Conservation (phyloP, 2,797 vertebrate species). For the Clarias fuscus region DNA sequence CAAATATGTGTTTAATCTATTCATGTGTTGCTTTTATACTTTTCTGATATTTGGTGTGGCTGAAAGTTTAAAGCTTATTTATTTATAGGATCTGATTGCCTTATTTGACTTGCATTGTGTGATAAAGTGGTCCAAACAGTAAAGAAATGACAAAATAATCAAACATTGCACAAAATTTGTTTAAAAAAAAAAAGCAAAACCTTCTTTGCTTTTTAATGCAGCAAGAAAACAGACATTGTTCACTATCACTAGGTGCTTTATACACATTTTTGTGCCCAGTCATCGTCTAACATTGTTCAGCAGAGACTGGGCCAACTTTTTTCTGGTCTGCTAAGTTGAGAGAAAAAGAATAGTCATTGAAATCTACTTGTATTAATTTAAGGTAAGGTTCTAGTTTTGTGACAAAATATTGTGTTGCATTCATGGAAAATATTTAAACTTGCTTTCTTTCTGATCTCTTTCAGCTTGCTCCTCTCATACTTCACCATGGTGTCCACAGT, state of each 20-base stretch:
- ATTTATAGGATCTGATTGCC: not conserved
- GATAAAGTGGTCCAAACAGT: not conserved
- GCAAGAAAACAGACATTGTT: not conserved
- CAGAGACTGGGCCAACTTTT: not conserved
- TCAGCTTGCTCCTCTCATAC: slow-evolving; percentile 62
- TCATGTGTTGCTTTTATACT: not conserved
- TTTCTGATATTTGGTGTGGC: not conserved
- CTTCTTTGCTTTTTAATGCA: not conserved
- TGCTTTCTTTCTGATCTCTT: slow-evolving; percentile 44
- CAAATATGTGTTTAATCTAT: not conserved
- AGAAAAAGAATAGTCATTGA: not conserved
- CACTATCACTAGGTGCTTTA: not conserved
- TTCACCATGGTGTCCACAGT: slow-evolving; percentile 70
- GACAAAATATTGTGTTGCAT: not conserved
- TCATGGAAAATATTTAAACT: not conserved
- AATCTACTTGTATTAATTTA: not conserved
- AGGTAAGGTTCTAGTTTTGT: not conserved
- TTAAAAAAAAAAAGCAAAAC: too few species aligned
- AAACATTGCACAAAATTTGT: not conserved
- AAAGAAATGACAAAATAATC: not conserved
- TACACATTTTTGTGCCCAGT: not conserved
- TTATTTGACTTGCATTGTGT: not conserved
- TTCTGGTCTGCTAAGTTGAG: not conserved
- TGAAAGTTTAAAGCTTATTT: not conserved
- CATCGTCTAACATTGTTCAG: not conserved